Conservation (phyloP, 2,797 vertebrate genomes). For the Eulemur albifrons region DNA sequence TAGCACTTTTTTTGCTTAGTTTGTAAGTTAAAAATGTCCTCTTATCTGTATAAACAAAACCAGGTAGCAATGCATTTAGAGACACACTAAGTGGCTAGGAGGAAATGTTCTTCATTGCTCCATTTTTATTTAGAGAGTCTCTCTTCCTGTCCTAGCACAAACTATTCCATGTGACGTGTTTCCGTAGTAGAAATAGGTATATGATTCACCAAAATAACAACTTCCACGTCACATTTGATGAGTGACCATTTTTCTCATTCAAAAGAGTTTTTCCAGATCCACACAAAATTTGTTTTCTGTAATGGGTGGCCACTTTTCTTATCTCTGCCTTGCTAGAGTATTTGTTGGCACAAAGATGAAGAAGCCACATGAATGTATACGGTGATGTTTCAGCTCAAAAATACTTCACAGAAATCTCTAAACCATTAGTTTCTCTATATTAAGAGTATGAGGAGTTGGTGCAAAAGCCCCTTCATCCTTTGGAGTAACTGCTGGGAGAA, state of each 20-base stretch:
- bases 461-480: not conserved
- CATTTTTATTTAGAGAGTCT: constrained; percentile 52
- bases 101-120: constrained; percentile 39
- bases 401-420: constrained; percentile 1
- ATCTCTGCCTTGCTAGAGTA: not conserved
- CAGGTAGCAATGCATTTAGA: constrained; percentile 51
- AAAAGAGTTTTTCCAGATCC: not conserved
- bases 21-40: constrained; percentile 44
- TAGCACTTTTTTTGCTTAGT: not conserved
- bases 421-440: constrained; percentile 52
- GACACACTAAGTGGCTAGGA: constrained; percentile 13
- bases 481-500: not conserved
- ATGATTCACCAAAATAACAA: constrained; percentile 40
- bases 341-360: not conserved
- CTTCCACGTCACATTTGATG: not conserved
- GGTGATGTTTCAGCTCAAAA: constrained; percentile 43
- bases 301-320: not conserved
- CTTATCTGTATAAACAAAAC: constrained; percentile 41
- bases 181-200: constrained; percentile 27
- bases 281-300: not conserved
- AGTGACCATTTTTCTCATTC: constrained; percentile 38
- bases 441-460: not conserved
- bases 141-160: constrained; percentile 35
- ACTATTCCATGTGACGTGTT: not conserved
- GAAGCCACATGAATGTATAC: not conserved